Conservation (phyloP, 2,797 vertebrate genomes). For the Distichodus sexfasciatus region DNA sequence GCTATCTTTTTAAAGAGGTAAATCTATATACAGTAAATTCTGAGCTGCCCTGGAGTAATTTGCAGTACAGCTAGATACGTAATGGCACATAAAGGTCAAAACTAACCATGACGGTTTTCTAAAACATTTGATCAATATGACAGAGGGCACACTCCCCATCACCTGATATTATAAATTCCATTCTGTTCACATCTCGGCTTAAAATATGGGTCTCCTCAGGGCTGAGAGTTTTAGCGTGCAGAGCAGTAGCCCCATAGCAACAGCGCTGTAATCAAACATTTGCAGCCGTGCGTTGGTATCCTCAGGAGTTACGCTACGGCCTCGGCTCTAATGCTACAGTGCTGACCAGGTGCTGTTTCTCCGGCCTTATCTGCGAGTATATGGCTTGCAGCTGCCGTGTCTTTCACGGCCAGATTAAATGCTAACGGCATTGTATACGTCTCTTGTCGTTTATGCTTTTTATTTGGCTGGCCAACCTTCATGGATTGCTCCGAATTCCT, state of each 20-base stretch:
- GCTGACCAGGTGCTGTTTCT: too few species aligned
- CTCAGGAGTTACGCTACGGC: too few species aligned
- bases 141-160: neutral
- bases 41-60: neutral
- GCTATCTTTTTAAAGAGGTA: neutral
- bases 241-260: too few species aligned
- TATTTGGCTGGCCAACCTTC: neutral
- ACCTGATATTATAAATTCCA: neutral
- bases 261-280: neutral
- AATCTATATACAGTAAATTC: neutral
- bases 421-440: too few species aligned
- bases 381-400: too few species aligned
- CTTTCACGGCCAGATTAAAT: too few species aligned
- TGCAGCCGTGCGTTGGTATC: neutral
- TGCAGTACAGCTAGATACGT: neutral
- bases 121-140: neutral
- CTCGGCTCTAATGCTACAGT: too few species aligned
- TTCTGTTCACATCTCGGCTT: neutral
- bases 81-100: constrained; percentile 5
- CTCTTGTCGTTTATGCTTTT: too few species aligned
- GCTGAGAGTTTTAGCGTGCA: too few species aligned
- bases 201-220: neutral
- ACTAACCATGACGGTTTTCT: neutral
- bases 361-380: too few species aligned
- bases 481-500: neutral